Conservation (phyloP, 2,113 vertebrate genomes). For the Leuciscus idus region DNA sequence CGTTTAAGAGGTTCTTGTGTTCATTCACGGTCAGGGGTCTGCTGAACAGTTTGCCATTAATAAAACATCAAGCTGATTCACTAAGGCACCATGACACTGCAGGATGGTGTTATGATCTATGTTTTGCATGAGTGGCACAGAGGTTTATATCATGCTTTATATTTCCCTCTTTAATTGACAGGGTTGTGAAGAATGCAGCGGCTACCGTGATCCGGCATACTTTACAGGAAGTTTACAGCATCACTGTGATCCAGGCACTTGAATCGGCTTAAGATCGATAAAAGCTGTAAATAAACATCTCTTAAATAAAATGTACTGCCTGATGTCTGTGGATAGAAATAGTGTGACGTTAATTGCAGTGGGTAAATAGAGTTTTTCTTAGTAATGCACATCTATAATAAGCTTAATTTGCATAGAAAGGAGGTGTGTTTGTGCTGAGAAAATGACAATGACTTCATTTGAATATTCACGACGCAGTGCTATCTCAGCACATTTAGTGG, state of each 20-base stretch:
- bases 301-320: conserved; percentile 6
- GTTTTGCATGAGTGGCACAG: conserved; percentile 64
- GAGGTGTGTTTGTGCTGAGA: not conserved
- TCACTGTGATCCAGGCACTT: not conserved
- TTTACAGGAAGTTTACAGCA: not conserved
- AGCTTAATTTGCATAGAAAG: conserved; percentile 19
- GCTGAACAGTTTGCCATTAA: conserved; percentile 63
- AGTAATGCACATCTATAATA: not conserved
- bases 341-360: not conserved
- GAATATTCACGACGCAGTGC: not conserved
- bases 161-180: conserved; percentile 19
- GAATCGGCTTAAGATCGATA: not conserved
- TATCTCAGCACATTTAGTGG: not conserved
- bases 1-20: not conserved
- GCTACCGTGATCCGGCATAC: not conserved
- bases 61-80: conserved; percentile 65
- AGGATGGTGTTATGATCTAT: conserved; percentile 65
- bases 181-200: not conserved
- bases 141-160: conserved; percentile 52
- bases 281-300: not conserved
- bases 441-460: conserved; percentile 10
- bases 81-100: conserved; percentile 64
- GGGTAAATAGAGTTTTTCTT: not conserved
- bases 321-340: not conserved
- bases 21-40: conserved; percentile 31